Conservation (phyloP, 2,113 vertebrate genomes). For the Oxyruncus cristatus region DNA sequence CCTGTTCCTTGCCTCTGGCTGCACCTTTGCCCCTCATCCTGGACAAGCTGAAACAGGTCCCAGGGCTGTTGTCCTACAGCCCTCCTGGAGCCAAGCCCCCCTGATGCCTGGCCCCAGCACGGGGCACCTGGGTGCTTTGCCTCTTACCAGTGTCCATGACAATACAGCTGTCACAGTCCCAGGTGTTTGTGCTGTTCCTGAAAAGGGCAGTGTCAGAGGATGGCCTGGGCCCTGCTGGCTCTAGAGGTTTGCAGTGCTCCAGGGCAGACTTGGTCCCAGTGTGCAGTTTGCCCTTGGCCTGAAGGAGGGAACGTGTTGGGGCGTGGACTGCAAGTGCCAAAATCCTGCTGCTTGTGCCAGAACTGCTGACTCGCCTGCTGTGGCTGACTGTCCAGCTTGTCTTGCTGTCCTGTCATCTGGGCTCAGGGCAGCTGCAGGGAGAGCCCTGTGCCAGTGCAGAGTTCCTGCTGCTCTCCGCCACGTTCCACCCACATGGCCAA, state of each 20-base stretch:
- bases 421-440: background rate
- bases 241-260: fast-evolving
- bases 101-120: background rate
- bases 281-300: background rate
- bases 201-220: background rate
- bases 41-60: background rate
- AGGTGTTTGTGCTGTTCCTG: background rate
- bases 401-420: background rate
- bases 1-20: background rate
- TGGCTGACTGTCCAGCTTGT: background rate
- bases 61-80: background rate
- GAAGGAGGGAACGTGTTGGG: background rate
- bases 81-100: background rate
- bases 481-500: background rate
- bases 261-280: fast-evolving
- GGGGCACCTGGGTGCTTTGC: background rate
- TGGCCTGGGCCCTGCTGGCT: background rate
- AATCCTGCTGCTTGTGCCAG: background rate
- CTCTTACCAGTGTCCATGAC: background rate
- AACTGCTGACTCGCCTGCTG: background rate
- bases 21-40: background rate
- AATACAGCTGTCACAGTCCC: background rate
- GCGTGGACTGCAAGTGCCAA: background rate
- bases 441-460: fast-evolving
- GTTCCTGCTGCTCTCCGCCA: fast-evolving